These are phyloP conservation scores for Caprella mutica DNA, from an alignment of 2,888 invertebrate species.

Conservation along the genomic window DNA sequence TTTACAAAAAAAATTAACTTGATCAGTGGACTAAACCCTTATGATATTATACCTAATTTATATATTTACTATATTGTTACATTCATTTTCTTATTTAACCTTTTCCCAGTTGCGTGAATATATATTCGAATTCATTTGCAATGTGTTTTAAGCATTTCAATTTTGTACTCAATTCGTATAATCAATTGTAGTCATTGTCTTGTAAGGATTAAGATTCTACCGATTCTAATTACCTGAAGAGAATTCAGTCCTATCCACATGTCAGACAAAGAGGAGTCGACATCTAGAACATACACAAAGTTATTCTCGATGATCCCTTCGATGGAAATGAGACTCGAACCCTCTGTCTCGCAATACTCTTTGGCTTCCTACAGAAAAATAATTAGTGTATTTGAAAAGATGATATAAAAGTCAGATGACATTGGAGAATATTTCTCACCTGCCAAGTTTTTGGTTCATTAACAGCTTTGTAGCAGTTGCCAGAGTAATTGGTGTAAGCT, in stretches of 20 bases:
- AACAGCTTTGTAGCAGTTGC: slow-evolving; percentile 8
- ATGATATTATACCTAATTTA: no score
- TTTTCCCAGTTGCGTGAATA: no score
- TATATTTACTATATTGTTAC: no score
- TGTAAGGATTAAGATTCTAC: no score
- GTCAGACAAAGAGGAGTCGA: background rate
- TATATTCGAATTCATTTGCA: no score
- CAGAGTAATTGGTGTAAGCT: background rate
- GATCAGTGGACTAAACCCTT: background rate
- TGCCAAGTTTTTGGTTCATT: slow-evolving; percentile 9
- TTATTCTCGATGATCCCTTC: background rate
- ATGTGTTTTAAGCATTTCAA: no score
- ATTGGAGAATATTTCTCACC: slow-evolving; percentile 8
- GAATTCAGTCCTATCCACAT: slow-evolving; percentile 11
- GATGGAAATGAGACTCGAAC: background rate
- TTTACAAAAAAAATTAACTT: background rate
- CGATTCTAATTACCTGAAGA: no score
- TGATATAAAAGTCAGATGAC: no score
- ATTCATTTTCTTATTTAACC: no score
- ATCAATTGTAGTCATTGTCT: no score
- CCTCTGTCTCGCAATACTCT: background rate
- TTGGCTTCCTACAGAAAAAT: slow-evolving; percentile 9
- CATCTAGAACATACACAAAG: background rate
- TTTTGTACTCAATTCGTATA: no score
- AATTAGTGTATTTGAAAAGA: no score